These are phyloP conservation scores for Dioctria rufipes DNA, from an alignment of 2,888 invertebrate genomes.

Conservation along the genomic window DNA sequence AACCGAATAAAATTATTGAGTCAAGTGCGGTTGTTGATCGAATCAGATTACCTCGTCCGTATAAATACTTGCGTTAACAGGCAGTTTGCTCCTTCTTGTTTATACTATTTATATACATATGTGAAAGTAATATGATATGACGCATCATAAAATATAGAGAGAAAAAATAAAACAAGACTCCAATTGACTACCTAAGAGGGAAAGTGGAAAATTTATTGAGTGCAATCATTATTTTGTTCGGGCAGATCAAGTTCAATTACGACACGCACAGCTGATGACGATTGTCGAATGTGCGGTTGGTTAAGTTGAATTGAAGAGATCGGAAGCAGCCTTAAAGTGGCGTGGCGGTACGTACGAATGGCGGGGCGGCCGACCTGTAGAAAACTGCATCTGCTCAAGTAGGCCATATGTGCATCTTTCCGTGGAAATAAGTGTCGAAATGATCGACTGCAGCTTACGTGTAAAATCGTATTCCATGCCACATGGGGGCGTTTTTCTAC, in stretches of 20 bases:
- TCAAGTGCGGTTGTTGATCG: too few relatives aligned
- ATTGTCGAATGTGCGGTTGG: neutral
- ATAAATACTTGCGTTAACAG: too few relatives aligned
- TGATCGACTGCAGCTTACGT: neutral
- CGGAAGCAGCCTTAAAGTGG: neutral
- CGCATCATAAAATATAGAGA: too few relatives aligned
- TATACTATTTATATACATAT: too few relatives aligned
- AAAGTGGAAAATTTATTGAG: neutral
- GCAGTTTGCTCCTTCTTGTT: too few relatives aligned
- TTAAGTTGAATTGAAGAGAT: neutral
- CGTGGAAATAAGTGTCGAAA: slow-evolving; percentile 7
- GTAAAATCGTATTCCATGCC: neutral
- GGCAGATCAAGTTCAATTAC: neutral
- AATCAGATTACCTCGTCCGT: too few relatives aligned
- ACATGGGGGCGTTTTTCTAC: slow-evolving; percentile 15
- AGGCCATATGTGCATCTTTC: slow-evolving; percentile 22
- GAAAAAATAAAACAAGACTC: too few relatives aligned
- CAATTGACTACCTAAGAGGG: neutral
- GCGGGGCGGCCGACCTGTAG: too few relatives aligned
- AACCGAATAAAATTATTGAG: too few relatives aligned
- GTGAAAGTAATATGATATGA: too few relatives aligned
- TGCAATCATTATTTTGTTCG: neutral
- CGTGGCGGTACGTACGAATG: neutral
- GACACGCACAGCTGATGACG: too few relatives aligned
- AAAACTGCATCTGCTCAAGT: slow-evolving; percentile 21